Evolutionary conservation across 2,113 vertebrate species (phyloP).

Genomic region (Accipiter virgatus): DNA sequence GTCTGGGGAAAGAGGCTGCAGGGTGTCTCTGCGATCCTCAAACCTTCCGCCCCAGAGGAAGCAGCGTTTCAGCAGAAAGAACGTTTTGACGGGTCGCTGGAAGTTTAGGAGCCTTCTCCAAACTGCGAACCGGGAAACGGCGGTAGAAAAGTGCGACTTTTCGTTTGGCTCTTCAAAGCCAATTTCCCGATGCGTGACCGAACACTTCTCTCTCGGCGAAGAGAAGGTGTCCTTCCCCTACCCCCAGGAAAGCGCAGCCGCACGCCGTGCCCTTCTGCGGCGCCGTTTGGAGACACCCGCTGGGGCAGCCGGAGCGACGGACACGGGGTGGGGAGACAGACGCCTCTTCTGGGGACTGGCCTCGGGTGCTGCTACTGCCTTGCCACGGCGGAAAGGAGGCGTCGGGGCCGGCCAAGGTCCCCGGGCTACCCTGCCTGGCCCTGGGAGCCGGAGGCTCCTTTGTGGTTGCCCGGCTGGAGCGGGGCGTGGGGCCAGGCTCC

Average conservation of each 20-base stretch:
- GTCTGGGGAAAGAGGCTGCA: background rate
- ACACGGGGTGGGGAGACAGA: background rate
- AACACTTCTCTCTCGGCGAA: accelerated
- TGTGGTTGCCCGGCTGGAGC: background rate
- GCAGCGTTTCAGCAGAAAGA: background rate
- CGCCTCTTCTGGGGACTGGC: background rate
- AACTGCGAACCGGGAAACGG: background rate
- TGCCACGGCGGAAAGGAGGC: background rate
- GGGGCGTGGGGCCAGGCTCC: background rate
- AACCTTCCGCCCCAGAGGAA: background rate
- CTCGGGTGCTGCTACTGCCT: background rate
- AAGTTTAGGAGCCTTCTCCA: background rate
- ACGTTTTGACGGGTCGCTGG: background rate
- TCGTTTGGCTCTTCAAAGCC: background rate
- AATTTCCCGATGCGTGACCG: background rate
- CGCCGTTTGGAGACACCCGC: background rate
- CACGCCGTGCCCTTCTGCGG: background rate
- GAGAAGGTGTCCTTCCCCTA: background rate
- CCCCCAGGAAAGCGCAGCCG: background rate
- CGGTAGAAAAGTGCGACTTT: background rate
- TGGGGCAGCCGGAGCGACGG: background rate
- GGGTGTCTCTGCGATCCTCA: background rate
- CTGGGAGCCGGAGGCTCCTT: background rate
- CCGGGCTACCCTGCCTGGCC: background rate
- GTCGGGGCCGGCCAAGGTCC: background rate